A percentile compares a stretch with the other conserved stretches of the same genome.
These are phyloP conservation scores for Laspeyria flexula DNA, from an alignment of 2,888 invertebrate genomes.

Conservation along the genomic window DNA sequence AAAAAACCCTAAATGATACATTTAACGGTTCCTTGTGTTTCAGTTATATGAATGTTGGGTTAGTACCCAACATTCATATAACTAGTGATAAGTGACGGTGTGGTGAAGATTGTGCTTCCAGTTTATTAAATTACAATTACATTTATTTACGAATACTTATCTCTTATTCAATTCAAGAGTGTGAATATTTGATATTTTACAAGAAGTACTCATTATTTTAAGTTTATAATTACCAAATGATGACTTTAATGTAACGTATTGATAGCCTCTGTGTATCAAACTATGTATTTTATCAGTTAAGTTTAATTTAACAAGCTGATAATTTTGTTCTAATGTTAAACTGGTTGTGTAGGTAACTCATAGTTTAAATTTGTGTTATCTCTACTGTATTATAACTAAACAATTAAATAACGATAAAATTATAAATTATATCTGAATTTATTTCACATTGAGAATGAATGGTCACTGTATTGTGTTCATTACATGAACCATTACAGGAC, in stretches of 20 bases:
- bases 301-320: conserved; percentile 54
- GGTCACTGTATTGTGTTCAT: too few relatives aligned
- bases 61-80: too few relatives aligned
- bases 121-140: too few relatives aligned
- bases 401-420: neutral
- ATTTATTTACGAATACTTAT: conserved; percentile 3
- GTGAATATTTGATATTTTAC: conserved; percentile 28
- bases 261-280: conserved; percentile 69
- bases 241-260: conserved; percentile 63
- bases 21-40: too few relatives aligned
- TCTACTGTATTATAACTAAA: neutral
- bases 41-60: too few relatives aligned
- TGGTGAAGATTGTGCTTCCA: too few relatives aligned
- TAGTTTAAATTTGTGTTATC: conserved; percentile 13
- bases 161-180: conserved; percentile 4
- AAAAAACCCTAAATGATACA: too few relatives aligned
- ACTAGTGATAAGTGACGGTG: too few relatives aligned
- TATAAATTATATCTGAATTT: neutral
- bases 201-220: conserved; percentile 39
- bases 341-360: conserved; percentile 40
- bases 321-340: conserved; percentile 49
- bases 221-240: conserved; percentile 48
- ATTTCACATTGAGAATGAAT: too few relatives aligned
- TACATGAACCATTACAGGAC: too few relatives aligned
- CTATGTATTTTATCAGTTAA: conserved; percentile 55